A percentile compares a stretch with the other conserved stretches of the same genome.
Evolutionary conservation across 2,888 invertebrate species (phyloP).

Genomic region (Graphium colonna): DNA sequence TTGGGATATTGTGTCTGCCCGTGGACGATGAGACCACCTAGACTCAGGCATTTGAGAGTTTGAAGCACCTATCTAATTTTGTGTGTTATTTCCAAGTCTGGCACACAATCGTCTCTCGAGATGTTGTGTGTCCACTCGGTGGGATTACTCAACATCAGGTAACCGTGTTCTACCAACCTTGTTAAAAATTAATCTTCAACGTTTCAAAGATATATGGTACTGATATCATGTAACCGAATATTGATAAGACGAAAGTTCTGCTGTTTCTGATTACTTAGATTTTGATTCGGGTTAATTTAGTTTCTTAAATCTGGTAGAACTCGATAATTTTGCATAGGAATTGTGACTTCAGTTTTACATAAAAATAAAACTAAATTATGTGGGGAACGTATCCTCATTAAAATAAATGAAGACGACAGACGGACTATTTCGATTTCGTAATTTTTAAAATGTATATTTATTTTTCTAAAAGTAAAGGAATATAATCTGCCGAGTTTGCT

Average conservation of each 20-base stretch:
- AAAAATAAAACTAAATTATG: background rate
- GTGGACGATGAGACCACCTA: no score
- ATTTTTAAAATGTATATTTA: background rate
- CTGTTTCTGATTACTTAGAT: background rate
- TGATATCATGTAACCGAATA: background rate
- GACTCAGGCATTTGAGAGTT: no score
- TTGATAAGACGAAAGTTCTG: background rate
- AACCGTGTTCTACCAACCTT: no score
- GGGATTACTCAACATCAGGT: no score
- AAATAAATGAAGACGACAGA: background rate
- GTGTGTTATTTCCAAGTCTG: no score
- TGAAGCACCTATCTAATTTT: no score
- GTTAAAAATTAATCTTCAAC: no score
- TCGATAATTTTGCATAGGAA: background rate
- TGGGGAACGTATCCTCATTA: no score
- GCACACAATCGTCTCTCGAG: no score
- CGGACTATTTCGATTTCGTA: background rate
- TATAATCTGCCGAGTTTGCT: slow-evolving; percentile 3
- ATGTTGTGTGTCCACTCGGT: background rate
- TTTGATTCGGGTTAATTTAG: no score
- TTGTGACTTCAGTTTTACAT: background rate
- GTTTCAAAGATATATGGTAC: background rate
- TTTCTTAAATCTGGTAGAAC: no score
- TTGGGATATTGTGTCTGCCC: no score
- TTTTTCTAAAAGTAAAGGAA: background rate